Percentiles rank a stretch among this genome's conserved stretches.
These are phyloP conservation scores for Syngnathus typhle DNA, from an alignment of 2,113 vertebrate species.

Conservation along the genomic window DNA sequence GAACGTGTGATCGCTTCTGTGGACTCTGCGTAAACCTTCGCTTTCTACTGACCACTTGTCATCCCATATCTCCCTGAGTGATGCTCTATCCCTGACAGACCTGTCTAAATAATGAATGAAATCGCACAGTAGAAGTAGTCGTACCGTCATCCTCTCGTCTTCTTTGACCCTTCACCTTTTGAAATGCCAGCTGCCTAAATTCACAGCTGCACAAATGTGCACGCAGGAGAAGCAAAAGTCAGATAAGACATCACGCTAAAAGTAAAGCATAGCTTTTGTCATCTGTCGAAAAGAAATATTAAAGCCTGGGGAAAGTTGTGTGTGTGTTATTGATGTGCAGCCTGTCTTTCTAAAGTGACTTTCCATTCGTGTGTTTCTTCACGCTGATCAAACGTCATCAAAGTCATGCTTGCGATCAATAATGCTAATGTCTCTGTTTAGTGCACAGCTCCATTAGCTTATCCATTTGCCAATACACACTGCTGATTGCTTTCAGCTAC, in stretches of 20 bases:
- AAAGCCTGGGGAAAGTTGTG: neutral
- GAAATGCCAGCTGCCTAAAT: slow-evolving; percentile 36
- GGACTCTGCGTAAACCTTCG: slow-evolving; percentile 38
- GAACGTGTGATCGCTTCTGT: slow-evolving; percentile 8
- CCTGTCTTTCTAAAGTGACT: slow-evolving; percentile 21
- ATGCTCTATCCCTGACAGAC: slow-evolving; percentile 50
- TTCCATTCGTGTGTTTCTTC: slow-evolving; percentile 21
- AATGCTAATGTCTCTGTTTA: slow-evolving; percentile 38
- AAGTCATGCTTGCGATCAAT: slow-evolving; percentile 44
- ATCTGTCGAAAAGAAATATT: slow-evolving; percentile 28
- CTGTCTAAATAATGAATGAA: slow-evolving; percentile 64
- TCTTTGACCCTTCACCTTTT: slow-evolving; percentile 51
- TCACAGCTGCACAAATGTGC: neutral
- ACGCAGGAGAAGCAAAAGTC: slow-evolving; percentile 6
- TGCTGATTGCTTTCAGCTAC: slow-evolving; percentile 5
- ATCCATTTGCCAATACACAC: neutral
- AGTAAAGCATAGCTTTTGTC: slow-evolving; percentile 26
- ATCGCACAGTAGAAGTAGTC: slow-evolving; percentile 30
- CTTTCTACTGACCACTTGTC: slow-evolving; percentile 33
- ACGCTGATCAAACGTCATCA: slow-evolving; percentile 45
- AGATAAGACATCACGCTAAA: slow-evolving; percentile 26
- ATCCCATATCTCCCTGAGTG: slow-evolving; percentile 40
- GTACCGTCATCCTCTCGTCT: slow-evolving; percentile 19
- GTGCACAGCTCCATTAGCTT: slow-evolving; percentile 15
- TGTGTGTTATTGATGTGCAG: slow-evolving; percentile 36